Conservation (phyloP, 1,140 invertebrate species). For the Bicyclus anynana region DNA sequence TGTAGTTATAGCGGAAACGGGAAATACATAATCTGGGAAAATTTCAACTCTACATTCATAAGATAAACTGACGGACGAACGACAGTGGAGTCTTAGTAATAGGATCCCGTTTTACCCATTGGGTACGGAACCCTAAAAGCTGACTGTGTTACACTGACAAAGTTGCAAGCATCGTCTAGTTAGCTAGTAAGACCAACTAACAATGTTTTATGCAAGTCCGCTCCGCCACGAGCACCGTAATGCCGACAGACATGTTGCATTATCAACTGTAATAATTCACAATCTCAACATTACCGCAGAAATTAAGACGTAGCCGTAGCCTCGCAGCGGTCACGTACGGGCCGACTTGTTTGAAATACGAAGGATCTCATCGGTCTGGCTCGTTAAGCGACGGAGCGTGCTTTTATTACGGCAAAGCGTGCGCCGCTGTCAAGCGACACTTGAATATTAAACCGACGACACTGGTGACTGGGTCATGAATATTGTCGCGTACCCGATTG, state of each 20-base stretch:
- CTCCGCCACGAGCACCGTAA: conserved; percentile 7
- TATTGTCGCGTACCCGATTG: conserved; percentile 50
- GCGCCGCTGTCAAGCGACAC: conserved; percentile 53
- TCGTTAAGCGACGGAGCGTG: conserved; percentile 73
- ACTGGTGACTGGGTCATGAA: conserved; percentile 69
- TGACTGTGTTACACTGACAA: too few species aligned
- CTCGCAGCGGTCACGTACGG: conserved; percentile 63
- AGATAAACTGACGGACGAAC: too few species aligned
- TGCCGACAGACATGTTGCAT: conserved; percentile 24
- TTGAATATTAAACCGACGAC: conserved; percentile 68
- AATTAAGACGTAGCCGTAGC: conserved; percentile 66
- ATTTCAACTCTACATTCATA: too few species aligned
- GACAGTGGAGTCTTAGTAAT: too few species aligned
- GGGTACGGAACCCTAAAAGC: too few species aligned
- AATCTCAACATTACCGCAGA: conserved; percentile 55
- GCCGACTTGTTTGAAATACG: conserved; percentile 72
- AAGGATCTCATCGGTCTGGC: conserved; percentile 67
- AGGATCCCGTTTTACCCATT: too few species aligned
- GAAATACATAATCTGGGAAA: too few species aligned
- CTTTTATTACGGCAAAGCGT: conserved; percentile 69
- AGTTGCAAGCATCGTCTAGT: too few species aligned
- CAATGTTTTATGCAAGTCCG: conserved; percentile 2
- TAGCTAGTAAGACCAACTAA: neutral
- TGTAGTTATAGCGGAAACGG: too few species aligned
- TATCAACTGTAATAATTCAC: conserved; percentile 54